Evolutionary conservation across 2,113 vertebrate species (phyloP).

Genomic region (Pionites leucogaster): DNA sequence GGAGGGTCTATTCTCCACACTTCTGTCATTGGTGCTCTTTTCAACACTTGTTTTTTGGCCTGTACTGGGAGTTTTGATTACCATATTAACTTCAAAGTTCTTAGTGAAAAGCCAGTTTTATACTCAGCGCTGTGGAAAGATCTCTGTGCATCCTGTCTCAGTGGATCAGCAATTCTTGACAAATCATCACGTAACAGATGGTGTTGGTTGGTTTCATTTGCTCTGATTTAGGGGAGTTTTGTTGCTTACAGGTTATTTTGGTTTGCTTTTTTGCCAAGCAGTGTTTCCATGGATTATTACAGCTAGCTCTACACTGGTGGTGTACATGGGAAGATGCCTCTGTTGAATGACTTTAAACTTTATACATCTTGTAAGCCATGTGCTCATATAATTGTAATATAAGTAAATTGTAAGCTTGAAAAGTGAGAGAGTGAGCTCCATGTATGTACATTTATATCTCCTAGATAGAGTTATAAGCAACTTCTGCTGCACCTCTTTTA

Average conservation of each 20-base stretch:
- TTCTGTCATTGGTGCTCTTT: background rate
- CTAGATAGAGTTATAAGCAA: background rate
- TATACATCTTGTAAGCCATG: background rate
- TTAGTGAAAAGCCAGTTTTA: background rate
- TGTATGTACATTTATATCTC: background rate
- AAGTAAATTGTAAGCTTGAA: background rate
- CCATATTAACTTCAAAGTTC: background rate
- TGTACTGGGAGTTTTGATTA: background rate
- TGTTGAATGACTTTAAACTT: background rate
- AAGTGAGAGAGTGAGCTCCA: background rate
- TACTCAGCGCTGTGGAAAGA: background rate
- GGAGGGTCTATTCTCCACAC: background rate
- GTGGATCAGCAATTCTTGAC: background rate
- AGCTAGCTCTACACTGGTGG: background rate
- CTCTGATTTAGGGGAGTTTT: background rate
- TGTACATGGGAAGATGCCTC: background rate
- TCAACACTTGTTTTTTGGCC: background rate
- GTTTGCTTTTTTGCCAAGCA: background rate
- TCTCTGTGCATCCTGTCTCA: background rate
- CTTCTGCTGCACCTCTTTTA: background rate
- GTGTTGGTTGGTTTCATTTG: background rate
- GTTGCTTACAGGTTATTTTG: background rate
- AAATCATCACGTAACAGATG: background rate
- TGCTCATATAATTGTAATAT: background rate
- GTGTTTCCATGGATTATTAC: background rate